These are phyloP conservation scores for Aspidoscelis tigris DNA, from an alignment of 2,113 vertebrate species.

Conservation along the genomic window DNA sequence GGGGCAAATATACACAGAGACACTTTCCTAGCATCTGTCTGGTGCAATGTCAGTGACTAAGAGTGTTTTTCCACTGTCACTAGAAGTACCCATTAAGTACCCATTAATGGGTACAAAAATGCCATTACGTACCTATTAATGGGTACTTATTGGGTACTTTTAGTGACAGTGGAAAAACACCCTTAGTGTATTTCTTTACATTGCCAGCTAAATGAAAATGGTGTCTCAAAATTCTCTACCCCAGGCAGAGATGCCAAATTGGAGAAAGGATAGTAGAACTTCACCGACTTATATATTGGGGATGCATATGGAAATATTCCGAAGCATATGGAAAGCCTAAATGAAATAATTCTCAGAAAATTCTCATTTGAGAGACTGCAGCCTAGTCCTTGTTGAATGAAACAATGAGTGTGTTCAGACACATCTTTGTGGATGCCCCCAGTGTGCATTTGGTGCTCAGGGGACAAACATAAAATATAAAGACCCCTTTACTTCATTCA, in stretches of 20 bases:
- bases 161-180: no score
- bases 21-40: background rate
- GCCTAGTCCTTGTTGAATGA: background rate
- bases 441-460: no score
- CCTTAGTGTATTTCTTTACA: background rate
- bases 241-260: background rate
- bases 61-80: no score
- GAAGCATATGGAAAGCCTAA: background rate
- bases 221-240: background rate
- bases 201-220: background rate
- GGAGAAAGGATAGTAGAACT: background rate
- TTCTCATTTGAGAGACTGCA: background rate
- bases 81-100: no score
- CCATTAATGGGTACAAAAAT: no score
- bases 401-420: no score
- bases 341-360: background rate
- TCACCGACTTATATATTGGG: background rate
- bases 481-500: no score
- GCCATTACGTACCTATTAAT: no score
- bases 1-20: no score
- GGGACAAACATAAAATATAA: no score
- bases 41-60: conserved; percentile 1
- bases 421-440: no score
- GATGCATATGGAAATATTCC: background rate
- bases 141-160: no score